Evolutionary conservation across 1,140 invertebrate genomes (phyloP).

Genomic region (Neodiprion virginianus): DNA sequence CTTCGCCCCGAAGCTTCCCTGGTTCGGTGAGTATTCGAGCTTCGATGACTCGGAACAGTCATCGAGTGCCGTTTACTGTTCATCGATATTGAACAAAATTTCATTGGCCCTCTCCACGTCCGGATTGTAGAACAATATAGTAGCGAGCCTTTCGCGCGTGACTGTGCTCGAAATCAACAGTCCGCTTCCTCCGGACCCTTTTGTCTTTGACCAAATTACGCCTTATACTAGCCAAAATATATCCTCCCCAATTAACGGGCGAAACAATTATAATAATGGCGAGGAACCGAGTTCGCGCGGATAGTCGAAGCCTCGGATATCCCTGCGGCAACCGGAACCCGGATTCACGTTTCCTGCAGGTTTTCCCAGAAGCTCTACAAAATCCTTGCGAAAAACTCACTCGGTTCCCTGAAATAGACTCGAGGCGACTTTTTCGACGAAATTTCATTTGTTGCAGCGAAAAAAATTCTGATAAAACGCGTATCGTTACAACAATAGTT

Average conservation of each 20-base stretch:
- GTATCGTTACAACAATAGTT: too few relatives aligned
- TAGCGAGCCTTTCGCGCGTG: neutral
- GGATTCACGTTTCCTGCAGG: neutral
- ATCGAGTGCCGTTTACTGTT: too few relatives aligned
- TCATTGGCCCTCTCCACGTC: too few relatives aligned
- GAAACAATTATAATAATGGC: conserved; percentile 2
- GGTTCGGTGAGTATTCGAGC: too few relatives aligned
- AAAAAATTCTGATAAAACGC: too few relatives aligned
- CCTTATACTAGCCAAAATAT: neutral
- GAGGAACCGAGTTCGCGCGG: neutral
- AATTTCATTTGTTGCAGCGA: too few relatives aligned
- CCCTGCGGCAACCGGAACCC: neutral
- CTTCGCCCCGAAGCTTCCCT: too few relatives aligned
- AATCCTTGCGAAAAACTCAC: neutral
- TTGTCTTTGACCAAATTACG: neutral
- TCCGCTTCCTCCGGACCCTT: neutral
- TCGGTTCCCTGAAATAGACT: too few relatives aligned
- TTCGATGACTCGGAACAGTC: too few relatives aligned
- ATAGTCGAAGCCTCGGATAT: neutral
- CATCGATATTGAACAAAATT: too few relatives aligned
- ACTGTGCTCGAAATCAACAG: neutral
- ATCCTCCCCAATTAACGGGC: neutral
- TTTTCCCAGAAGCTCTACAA: neutral
- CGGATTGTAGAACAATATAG: too few relatives aligned
- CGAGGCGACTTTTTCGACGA: too few relatives aligned